Conservation (phyloP, 2,113 vertebrate genomes). For the Elaphurus davidianus region DNA sequence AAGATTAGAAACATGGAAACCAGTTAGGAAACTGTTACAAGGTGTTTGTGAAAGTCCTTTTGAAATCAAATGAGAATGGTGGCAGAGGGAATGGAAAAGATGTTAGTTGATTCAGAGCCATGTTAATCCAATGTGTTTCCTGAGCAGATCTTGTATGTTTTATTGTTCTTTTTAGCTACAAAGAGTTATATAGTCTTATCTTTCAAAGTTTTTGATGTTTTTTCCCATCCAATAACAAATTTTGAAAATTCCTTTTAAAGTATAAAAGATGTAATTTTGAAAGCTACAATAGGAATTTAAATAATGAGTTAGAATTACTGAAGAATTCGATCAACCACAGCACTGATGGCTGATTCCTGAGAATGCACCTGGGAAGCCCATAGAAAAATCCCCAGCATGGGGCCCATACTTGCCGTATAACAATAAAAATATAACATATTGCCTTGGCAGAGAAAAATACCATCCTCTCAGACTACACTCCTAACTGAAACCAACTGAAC, state of each 20-base stretch:
- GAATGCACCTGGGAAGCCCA: neutral
- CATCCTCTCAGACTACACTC: neutral
- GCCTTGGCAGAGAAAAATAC: neutral
- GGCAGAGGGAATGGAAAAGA: neutral
- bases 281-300: neutral
- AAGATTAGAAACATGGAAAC: neutral
- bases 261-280: neutral
- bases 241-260: neutral
- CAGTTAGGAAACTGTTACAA: neutral
- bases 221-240: neutral
- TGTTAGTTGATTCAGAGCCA: neutral
- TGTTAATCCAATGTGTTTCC: neutral
- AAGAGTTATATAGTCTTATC: neutral
- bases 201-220: neutral
- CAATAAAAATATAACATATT: neutral
- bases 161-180: neutral
- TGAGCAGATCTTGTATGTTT: neutral
- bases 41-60: neutral
- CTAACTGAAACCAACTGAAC: neutral
- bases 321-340: neutral
- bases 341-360: neutral
- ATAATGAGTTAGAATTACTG: neutral
- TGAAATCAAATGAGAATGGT: neutral
- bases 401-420: neutral
- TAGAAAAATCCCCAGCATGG: neutral